A percentile compares a stretch with the other conserved stretches of the same genome.
These are phyloP conservation scores for Paralichthys olivaceus DNA, from an alignment of 2,113 vertebrate genomes.

Conservation along the genomic window DNA sequence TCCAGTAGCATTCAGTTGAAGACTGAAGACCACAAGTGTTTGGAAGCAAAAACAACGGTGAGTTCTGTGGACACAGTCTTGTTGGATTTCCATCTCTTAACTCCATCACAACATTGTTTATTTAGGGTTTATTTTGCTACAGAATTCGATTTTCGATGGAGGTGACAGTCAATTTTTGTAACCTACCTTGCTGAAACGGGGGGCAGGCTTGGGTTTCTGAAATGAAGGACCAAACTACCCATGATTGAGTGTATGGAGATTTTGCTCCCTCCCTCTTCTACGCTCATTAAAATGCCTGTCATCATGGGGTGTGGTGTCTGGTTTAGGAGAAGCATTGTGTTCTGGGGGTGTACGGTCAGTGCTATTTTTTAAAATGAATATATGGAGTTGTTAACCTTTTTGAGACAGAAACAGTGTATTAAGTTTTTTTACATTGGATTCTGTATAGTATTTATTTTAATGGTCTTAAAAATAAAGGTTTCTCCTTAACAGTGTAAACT, in stretches of 20 bases:
- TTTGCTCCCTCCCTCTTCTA: slow-evolving; percentile 19
- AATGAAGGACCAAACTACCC: slow-evolving; percentile 81
- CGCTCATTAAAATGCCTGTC: slow-evolving; percentile 60
- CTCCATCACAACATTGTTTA: not conserved
- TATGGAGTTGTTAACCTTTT: slow-evolving; percentile 81
- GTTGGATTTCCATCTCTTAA: slow-evolving; percentile 24
- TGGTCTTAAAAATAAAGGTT: slow-evolving; percentile 85
- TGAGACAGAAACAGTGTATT: slow-evolving; percentile 83
- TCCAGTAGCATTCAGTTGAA: slow-evolving; percentile 50
- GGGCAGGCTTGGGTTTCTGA: slow-evolving; percentile 27
- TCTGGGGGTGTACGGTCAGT: slow-evolving; percentile 72
- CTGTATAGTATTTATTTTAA: slow-evolving; percentile 90
- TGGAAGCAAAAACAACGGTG: slow-evolving; percentile 41
- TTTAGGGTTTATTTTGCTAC: slow-evolving; percentile 35
- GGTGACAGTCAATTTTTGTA: slow-evolving; percentile 73
- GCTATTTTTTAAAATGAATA: slow-evolving; percentile 79
- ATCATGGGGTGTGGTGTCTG: slow-evolving; percentile 49
- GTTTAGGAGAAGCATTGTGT: slow-evolving; percentile 44
- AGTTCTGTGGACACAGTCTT: slow-evolving; percentile 33
- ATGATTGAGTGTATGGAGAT: slow-evolving; percentile 66
- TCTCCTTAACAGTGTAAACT: slow-evolving; percentile 75
- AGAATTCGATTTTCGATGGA: slow-evolving; percentile 30
- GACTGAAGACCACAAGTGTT: slow-evolving; percentile 11
- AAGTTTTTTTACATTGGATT: slow-evolving; percentile 86
- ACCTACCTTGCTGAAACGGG: slow-evolving; percentile 74